Percentiles rank a stretch among this genome's conserved stretches.
phyloP scores from a whole-genome alignment of 2,113 vertebrate species.

The Heptranchias perlo region DNA sequence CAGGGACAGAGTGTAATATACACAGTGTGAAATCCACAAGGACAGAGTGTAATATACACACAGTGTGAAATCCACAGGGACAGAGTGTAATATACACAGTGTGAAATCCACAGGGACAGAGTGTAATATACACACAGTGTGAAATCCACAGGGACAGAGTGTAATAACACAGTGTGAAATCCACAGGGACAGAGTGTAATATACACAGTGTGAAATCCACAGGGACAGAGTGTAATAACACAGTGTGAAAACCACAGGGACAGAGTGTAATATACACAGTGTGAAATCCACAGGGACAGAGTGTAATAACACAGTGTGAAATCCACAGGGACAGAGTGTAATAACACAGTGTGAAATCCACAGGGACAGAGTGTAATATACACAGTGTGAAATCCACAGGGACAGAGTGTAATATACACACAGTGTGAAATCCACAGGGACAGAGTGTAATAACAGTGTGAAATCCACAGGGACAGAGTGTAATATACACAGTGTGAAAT shows the following conservation, averaged over 20 bases:
- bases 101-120: too few relatives aligned
- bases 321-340: neutral
- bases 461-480: neutral
- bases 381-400: neutral
- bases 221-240: neutral
- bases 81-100: neutral
- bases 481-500: neutral
- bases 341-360: neutral
- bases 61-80: too few relatives aligned
- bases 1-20: neutral
- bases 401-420: neutral
- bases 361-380: neutral
- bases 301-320: too few relatives aligned
- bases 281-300: neutral
- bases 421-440: neutral
- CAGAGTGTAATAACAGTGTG: neutral
- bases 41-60: neutral
- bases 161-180: neutral
- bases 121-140: neutral
- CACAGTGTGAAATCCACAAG: too few relatives aligned
- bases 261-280: neutral
- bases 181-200: neutral
- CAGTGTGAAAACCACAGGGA: too few relatives aligned
- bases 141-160: neutral
- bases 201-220: neutral